Evolutionary conservation across 2,888 invertebrate genomes (phyloP).

Genomic region (Lymantria monacha): DNA sequence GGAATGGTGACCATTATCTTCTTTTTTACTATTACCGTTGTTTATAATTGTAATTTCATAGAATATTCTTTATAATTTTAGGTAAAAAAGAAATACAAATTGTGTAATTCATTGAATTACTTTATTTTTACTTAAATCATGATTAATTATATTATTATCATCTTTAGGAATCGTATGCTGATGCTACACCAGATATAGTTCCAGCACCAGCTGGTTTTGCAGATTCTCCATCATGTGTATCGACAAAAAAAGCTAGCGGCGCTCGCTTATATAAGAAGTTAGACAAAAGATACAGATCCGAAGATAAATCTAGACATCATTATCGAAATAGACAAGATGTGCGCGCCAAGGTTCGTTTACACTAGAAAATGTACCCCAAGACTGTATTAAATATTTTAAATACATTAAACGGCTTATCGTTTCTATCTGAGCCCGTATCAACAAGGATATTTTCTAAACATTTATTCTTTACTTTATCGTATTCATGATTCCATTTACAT

Average conservation of each 20-base stretch:
- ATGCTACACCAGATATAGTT: constrained; percentile 87
- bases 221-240: constrained; percentile 86
- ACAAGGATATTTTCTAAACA: constrained; percentile 23
- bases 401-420: constrained; percentile 1
- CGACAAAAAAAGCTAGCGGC: constrained; percentile 65
- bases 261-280: constrained; percentile 88
- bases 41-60: no score
- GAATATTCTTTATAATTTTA: no score
- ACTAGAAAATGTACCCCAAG: constrained; percentile 10
- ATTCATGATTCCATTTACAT: constrained; percentile 74
- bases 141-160: neutral
- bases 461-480: constrained; percentile 30
- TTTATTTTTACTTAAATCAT: neutral
- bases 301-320: constrained; percentile 87
- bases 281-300: constrained; percentile 90
- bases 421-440: neutral
- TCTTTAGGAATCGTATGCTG: constrained; percentile 72
- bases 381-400: constrained; percentile 11
- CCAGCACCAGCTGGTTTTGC: constrained; percentile 95
- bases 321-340: constrained; percentile 87
- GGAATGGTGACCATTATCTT: no score
- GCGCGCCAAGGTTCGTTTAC: constrained; percentile 86
- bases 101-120: neutral
- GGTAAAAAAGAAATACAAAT: no score
- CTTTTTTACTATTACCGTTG: no score